Evolutionary conservation across 1,140 invertebrate species (phyloP), one percentile per base, ranked within the genome.

Genomic region (Melipona quadrifasciata): DNA sequence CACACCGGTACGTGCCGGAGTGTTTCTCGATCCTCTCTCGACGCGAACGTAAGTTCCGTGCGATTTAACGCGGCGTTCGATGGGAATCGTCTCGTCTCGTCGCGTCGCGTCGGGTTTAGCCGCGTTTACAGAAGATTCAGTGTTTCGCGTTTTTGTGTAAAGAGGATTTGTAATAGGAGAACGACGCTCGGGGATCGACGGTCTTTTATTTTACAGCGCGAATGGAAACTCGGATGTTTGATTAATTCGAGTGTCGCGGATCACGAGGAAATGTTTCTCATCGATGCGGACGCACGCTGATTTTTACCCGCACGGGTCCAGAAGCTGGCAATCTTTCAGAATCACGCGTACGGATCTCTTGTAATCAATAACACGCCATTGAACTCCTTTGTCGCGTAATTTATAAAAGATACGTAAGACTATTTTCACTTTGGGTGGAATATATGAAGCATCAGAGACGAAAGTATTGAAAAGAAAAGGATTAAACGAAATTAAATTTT

Each of bases 21-120:
- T 68, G 71, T 72, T 39, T n/a, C 76, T 61, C 81, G 76, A 87
- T 88, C 74, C n/a, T 72, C 76, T 84, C 80, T 72, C 19, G 55
- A 19, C 70, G 39, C 53, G 85, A 53, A 53, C 53, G 51, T 27
- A 78, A 47, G 51, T 89, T 89, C 77, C 87, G 27, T 75, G 47
- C 88, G 87, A 89, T 84, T 89, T 83, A 73, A 89, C 86, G 61
- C 81, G 64, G 80, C 27, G 70, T 80, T 83, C 85, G 65, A 89
- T 74, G 57, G 73, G 34, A 89, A 89, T 89, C 80, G 77, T 85
- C 73, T 86, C 57, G 61, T 79, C 68, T 89, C 80, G 77, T 85
- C 73, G 84, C 57, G 67, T 85, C 68, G 55, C 64, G 65, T 21
- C 65, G 72, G 64, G 87, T 86, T 89, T 86, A 88, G 58, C 87